Base-by-base conservation (phyloP, 1,140 invertebrate genomes). In the Linepithema humile region DNA sequence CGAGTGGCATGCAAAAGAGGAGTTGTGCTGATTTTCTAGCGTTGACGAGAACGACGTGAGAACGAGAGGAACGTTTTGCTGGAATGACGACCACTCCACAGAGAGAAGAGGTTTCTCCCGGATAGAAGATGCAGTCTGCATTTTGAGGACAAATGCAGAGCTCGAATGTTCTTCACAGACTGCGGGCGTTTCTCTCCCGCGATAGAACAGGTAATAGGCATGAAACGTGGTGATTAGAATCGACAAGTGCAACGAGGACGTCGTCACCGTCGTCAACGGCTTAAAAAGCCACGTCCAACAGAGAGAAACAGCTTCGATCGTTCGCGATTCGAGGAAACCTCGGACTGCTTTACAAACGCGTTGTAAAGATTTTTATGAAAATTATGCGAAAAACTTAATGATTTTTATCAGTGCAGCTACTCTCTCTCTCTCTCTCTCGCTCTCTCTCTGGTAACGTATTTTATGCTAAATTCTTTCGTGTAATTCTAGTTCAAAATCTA, bases 191-290 rank as follows among this genome's bases (percentile, higher is more conserved):
- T 59, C 64, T 85, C 62, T 40, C 15, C 2, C 17, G 23, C 48
- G 45, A 69, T 40, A 74, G 70, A 65, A 43, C 70, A 45, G 35
- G 65, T 82, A 85, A 73, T 62, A 35, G 75, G 40, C 74, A 62
- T 60, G 83, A 84, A 84, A 84, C n/a, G 57, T 29, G 75, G 62
- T 84, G 75, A 84, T 84, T 80, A 84, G 83, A 64, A 84, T 84
- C 74, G 83, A 84, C 83, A 59, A 50, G 60, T 77, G 43, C 74
- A 60, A 84, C 50, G 74, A 70, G 60, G 43, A 69, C 26, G 70
- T 12, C 7, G 29, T 6, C 29, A 32, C 17, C 32, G 50, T 6
- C 38, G 50, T 53, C 43, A 23, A 65, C 7, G 60, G 45, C 32
- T 77, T 50, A 38, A 65, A 23, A 60, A 65, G 20, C 15, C 32